Evolutionary conservation across 2,888 invertebrate genomes (phyloP), one percentile per base, ranked within the genome.

Genomic region (Andrena marginata): DNA sequence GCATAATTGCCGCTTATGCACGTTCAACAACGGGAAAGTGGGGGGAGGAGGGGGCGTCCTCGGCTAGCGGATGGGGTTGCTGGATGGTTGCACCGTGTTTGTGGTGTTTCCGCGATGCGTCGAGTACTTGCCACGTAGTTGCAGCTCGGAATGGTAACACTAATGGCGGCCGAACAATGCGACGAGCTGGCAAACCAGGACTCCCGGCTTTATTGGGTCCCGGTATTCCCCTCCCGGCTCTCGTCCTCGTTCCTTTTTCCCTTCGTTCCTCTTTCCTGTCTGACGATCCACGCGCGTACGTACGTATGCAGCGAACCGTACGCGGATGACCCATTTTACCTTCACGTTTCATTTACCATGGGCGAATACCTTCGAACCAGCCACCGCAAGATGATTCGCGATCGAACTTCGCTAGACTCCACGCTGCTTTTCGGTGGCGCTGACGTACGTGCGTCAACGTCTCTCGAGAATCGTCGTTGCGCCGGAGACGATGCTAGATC

Each of bases 1-100:
- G 90, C 90, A 91, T 92, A 91, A 92, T 90, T 89, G 90, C 85
- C 89, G 90, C 89, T 91, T 91, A 90, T 89, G 87, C 84, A 80
- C 82, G 89, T 86, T 85, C 80, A 83, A 85, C 85, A 74, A 83
- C 35, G 35, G 71, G 65, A 33, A 1, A 31, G 8, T 0, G 20
- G 23, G 23, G 10, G 35, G 20, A 16, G 4, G 60, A 20, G 56
- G 4, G 60, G 26, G 56, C 56, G 49, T 71, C 49, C 64, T 65
- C 13, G 56, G 16, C 26, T 49, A 72, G 72, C 69, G 67, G 77
- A 72, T 76, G 75, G 82, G 82, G 76, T 81, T 82, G 84, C 81
- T 48, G 70, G 62, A 83, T 80, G 72, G 82, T 80, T 71, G 82
- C 77, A 59, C 77, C 85, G 84, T 86, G 85, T 80, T 81, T 84